Percentiles rank a stretch among this genome's conserved stretches.
These are phyloP conservation scores for Triplophysa tibetana DNA, from an alignment of 2,113 vertebrate genomes.

Conservation along the genomic window DNA sequence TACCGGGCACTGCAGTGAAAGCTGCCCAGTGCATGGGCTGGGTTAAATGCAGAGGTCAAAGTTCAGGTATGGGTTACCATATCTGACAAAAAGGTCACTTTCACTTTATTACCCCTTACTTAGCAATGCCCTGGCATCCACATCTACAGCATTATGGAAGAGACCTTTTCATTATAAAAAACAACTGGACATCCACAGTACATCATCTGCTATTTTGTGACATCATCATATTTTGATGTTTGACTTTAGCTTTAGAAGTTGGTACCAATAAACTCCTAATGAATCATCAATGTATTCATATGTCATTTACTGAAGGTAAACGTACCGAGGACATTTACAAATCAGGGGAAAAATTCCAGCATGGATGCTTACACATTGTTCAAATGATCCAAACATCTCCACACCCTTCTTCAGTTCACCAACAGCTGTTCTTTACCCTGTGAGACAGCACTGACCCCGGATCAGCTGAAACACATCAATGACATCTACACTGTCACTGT, in stretches of 20 bases:
- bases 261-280: too few species aligned
- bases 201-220: not conserved
- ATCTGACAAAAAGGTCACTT: too few species aligned
- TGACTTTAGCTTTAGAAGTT: too few species aligned
- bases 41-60: too few species aligned
- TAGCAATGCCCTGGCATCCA: too few species aligned
- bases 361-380: constrained; percentile 61
- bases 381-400: constrained; percentile 58
- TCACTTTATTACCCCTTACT: too few species aligned
- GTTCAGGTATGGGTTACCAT: too few species aligned
- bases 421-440: constrained; percentile 63
- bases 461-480: constrained; percentile 16
- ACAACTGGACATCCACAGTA: not conserved
- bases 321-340: constrained; percentile 52
- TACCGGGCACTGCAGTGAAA: too few species aligned
- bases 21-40: too few species aligned
- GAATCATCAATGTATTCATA: not conserved
- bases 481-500: not conserved
- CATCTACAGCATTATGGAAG: too few species aligned
- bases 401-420: constrained; percentile 44
- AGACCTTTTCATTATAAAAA: too few species aligned
- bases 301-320: not conserved
- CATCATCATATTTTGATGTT: not conserved
- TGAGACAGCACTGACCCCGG: constrained; percentile 28
- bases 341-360: constrained; percentile 40